These are phyloP conservation scores for Vireo altiloquus DNA, from an alignment of 2,113 vertebrate genomes.

Conservation along the genomic window DNA sequence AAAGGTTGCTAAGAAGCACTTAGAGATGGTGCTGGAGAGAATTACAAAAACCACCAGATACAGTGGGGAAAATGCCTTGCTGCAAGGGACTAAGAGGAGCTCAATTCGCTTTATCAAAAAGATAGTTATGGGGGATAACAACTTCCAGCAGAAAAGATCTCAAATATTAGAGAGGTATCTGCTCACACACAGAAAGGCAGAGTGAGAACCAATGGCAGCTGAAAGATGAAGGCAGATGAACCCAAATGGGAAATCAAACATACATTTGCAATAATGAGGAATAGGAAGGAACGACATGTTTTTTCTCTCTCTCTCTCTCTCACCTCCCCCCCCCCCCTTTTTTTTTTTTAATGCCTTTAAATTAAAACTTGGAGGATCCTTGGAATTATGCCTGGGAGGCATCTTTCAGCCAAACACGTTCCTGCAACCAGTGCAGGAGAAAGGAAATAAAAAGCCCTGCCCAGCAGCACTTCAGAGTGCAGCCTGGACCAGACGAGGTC, in stretches of 20 bases:
- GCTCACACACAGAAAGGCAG: not conserved
- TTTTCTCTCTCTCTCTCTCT: not conserved
- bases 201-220: not conserved
- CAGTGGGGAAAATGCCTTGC: not conserved
- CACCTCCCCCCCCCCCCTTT: accelerated
- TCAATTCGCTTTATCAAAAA: not conserved
- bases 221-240: not conserved
- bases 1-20: conserved; percentile 38
- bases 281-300: accelerated
- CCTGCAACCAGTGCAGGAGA: not conserved
- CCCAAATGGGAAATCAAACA: conserved; percentile 3
- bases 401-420: not conserved
- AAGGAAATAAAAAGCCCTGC: not conserved
- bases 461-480: not conserved
- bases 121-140: not conserved
- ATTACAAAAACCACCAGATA: not conserved
- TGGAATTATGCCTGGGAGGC: not conserved
- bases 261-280: not conserved
- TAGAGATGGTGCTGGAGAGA: conserved; percentile 6
- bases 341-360: not conserved
- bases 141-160: conserved; percentile 12
- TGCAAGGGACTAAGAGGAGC: conserved; percentile 9
- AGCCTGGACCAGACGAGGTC: not conserved
- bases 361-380: not conserved
- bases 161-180: not conserved